Conservation (phyloP, 2,113 vertebrate genomes). For the Meleagris gallopavo region DNA sequence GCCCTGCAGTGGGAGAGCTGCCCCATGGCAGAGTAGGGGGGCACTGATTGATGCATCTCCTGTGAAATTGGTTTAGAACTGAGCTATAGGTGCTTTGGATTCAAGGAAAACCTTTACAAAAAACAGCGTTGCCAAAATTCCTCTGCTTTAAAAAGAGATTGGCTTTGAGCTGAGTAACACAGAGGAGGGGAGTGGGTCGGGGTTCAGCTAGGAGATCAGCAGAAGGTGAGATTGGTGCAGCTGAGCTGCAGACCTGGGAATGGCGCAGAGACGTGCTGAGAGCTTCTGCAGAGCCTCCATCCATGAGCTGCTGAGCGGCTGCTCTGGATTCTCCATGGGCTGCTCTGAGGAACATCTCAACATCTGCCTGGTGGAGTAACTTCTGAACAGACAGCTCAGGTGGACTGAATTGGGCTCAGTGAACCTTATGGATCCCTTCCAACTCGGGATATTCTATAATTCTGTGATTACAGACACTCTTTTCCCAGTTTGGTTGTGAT, state of each 20-base stretch:
- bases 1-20: accelerated
- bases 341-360: background rate
- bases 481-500: background rate
- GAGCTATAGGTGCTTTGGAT: background rate
- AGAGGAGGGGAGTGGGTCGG: background rate
- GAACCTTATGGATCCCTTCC: too few species aligned
- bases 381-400: background rate
- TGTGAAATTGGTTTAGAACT: background rate
- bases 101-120: background rate
- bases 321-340: accelerated
- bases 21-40: background rate
- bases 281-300: background rate
- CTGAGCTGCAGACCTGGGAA: background rate
- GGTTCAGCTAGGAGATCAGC: background rate
- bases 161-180: background rate
- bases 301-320: background rate
- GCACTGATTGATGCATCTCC: background rate
- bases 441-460: too few species aligned
- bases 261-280: background rate
- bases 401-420: too few species aligned
- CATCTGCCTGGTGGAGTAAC: background rate
- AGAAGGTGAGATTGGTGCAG: background rate
- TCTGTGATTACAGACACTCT: background rate
- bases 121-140: background rate
- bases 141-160: background rate